These are phyloP conservation scores for Cassiopea andromeda DNA, from an alignment of 30 jellyfish, hydroid and myxozoan genomes.

Conservation along the genomic window DNA sequence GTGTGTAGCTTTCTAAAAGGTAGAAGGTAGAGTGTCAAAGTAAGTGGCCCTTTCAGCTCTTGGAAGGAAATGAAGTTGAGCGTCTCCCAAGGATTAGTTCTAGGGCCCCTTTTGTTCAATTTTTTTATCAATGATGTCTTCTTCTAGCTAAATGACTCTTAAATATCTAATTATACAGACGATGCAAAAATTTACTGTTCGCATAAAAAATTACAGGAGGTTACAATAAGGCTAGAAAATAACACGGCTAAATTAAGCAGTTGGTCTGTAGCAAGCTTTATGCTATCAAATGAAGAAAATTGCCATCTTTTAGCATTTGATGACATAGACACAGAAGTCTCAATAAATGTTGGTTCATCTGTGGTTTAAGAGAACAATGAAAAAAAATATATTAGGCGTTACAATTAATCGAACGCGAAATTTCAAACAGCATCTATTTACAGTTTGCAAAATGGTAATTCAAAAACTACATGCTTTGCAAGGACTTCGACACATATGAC, in stretches of 20 bases:
- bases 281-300: constrained; percentile 37
- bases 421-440: constrained; percentile 34
- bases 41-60: neutral
- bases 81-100: constrained; percentile 25
- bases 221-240: constrained; percentile 42
- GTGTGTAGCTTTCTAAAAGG: constrained; percentile 58
- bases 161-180: constrained; percentile 16
- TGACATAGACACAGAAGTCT: neutral
- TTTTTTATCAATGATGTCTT: neutral
- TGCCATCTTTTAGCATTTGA: constrained; percentile 58
- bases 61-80: constrained; percentile 1
- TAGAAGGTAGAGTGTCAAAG: constrained; percentile 67
- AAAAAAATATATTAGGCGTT: constrained; percentile 33
- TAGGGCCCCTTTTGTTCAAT: constrained; percentile 17
- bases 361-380: too few species aligned
- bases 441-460: constrained; percentile 44
- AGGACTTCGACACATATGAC: constrained; percentile 58
- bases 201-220: constrained; percentile 28
- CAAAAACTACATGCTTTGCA: constrained; percentile 57
- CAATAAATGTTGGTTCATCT: neutral
- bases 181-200: constrained; percentile 16
- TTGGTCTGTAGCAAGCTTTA: constrained; percentile 36
- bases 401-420: constrained; percentile 27
- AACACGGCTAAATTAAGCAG: constrained; percentile 25
- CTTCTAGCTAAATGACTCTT: constrained; percentile 23